These are phyloP conservation scores for Nothocercus julius DNA, from an alignment of 2,113 vertebrate species.

Conservation along the genomic window DNA sequence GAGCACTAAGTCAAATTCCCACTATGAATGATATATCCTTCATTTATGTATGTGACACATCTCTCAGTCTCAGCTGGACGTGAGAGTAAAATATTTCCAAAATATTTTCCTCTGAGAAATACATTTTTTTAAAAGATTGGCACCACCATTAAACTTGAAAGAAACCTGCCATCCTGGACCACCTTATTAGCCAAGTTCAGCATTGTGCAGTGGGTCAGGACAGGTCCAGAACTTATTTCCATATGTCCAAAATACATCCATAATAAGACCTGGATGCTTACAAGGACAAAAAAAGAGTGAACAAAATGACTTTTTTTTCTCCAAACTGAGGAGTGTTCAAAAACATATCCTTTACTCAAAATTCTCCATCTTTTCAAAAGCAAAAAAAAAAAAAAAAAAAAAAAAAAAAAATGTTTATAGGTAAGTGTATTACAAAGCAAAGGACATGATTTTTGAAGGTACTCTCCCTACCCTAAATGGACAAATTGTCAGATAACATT, in stretches of 20 bases:
- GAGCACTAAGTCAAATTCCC: not conserved
- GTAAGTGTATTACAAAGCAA: not conserved
- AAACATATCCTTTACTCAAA: not conserved
- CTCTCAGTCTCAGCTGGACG: accelerated
- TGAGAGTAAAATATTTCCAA: not conserved
- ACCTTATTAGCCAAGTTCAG: not conserved
- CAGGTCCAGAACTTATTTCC: not conserved
- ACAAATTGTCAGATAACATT: not conserved
- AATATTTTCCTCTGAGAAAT: not conserved
- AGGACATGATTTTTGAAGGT: accelerated
- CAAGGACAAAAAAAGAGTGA: accelerated
- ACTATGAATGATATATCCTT: not conserved
- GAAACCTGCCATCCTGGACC: not conserved
- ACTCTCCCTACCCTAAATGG: not conserved
- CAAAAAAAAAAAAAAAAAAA: too few relatives aligned
- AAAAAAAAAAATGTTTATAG: not conserved
- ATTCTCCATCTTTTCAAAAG: not conserved
- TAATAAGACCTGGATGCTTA: not conserved
- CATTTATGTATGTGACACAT: not conserved
- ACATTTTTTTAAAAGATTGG: not conserved
- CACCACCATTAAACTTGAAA: not conserved
- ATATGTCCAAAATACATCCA: not conserved
- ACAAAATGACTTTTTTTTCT: accelerated
- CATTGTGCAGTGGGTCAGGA: not conserved
- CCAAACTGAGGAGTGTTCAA: not conserved